A percentile compares a stretch with the other conserved stretches of the same genome.
Evolutionary conservation across 2,113 vertebrate species (phyloP).

Genomic region (Setophaga coronata): DNA sequence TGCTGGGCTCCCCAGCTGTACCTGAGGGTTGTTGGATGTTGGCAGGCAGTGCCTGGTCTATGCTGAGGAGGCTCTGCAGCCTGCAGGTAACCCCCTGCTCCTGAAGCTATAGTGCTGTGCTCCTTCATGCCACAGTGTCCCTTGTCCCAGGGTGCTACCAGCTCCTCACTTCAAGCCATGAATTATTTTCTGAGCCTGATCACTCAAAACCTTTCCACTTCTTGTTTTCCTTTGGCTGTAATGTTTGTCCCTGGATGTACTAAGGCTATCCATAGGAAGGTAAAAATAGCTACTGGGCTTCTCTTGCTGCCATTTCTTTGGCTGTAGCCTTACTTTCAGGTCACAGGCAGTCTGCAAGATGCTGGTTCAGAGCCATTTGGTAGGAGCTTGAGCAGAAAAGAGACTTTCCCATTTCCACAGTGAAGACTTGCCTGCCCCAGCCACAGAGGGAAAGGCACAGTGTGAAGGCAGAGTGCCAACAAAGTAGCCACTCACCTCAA

Average conservation of each 20-base stretch:
- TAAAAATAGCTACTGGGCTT: not conserved
- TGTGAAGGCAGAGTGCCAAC: not conserved
- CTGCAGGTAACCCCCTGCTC: not conserved
- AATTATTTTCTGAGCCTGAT: not conserved
- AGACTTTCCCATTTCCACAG: not conserved
- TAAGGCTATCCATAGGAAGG: not conserved
- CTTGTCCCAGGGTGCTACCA: not conserved
- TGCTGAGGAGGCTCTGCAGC: not conserved
- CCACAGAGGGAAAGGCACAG: not conserved
- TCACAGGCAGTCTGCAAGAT: not conserved
- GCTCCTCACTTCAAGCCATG: not conserved
- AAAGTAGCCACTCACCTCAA: not conserved
- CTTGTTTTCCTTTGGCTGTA: not conserved
- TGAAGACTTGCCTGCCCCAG: not conserved
- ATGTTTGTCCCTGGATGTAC: not conserved
- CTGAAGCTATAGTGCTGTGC: not conserved
- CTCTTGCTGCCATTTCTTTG: not conserved
- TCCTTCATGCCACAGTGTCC: rapidly evolving
- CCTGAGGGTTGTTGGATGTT: rapidly evolving
- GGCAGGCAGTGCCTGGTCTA: not conserved
- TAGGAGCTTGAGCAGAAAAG: not conserved
- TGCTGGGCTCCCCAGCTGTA: not conserved
- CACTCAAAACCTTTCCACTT: not conserved
- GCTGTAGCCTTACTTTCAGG: not conserved
- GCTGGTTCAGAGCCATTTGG: not conserved